Conservation (phyloP, 2,113 vertebrate species). For the Aplodontia rufa region DNA sequence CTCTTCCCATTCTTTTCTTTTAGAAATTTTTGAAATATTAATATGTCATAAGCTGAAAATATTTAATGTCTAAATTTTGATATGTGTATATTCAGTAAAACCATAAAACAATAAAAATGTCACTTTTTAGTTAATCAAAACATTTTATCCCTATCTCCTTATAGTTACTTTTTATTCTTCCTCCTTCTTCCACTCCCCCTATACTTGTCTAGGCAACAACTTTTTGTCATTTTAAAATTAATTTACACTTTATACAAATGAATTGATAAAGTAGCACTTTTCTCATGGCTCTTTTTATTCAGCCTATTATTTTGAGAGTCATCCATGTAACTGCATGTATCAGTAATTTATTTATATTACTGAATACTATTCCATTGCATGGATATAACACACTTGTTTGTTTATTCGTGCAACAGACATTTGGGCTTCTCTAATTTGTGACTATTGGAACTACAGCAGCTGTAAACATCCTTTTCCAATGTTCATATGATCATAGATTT, state of each 20-base stretch:
- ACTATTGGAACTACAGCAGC: neutral
- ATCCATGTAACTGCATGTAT: neutral
- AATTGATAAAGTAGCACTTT: fast-evolving
- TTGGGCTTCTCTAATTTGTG: neutral
- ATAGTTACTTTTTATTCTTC: neutral
- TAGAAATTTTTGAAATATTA: neutral
- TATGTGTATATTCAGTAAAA: neutral
- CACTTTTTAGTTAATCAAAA: neutral
- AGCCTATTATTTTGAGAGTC: neutral
- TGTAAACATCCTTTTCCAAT: neutral
- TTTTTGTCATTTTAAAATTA: neutral
- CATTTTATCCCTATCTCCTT: fast-evolving
- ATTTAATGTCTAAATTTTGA: neutral
- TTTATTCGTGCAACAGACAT: neutral
- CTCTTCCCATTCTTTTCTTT: neutral
- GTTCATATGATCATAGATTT: neutral
- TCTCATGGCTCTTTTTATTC: neutral
- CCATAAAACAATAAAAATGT: neutral
- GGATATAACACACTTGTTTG: neutral
- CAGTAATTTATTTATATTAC: neutral
- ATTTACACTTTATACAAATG: neutral
- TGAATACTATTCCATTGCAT: neutral
- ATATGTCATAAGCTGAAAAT: neutral
- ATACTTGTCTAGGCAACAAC: fast-evolving
- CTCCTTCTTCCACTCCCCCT: fast-evolving